Percentiles rank a stretch among this genome's conserved stretches.
These are phyloP conservation scores for Neodon shergylaensis DNA, from an alignment of 2,113 vertebrate genomes.

Conservation along the genomic window DNA sequence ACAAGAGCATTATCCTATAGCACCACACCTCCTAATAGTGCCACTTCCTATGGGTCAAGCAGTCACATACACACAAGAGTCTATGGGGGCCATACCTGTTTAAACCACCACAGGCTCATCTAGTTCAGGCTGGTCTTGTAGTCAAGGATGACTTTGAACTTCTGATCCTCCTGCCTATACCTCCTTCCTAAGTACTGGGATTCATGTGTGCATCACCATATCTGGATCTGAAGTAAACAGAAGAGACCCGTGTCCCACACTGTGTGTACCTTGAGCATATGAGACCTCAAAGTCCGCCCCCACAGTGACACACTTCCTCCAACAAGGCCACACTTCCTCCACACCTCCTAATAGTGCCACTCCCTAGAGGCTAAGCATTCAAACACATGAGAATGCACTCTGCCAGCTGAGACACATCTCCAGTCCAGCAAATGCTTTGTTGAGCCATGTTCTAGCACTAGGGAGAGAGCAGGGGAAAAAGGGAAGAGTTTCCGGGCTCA, in stretches of 20 bases:
- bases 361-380: not conserved
- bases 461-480: not conserved
- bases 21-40: not conserved
- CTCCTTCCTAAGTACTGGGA: not conserved
- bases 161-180: not conserved
- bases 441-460: rapidly evolving
- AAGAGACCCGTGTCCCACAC: not conserved
- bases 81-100: not conserved
- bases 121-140: not conserved
- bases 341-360: not conserved
- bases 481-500: not conserved
- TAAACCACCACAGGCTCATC: not conserved
- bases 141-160: not conserved
- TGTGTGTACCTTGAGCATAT: not conserved
- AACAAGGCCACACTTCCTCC: not conserved
- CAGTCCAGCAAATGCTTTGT: not conserved
- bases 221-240: not conserved
- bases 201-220: not conserved
- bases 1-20: not conserved
- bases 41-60: not conserved
- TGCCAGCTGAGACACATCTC: not conserved
- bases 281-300: not conserved
- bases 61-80: too few relatives aligned
- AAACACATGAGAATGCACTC: not conserved
- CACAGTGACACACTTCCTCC: not conserved